Evolutionary conservation across 2,797 vertebrate genomes (phyloP), one percentile per base, ranked within the genome.

Genomic region (Sebastes diaconus): DNA sequence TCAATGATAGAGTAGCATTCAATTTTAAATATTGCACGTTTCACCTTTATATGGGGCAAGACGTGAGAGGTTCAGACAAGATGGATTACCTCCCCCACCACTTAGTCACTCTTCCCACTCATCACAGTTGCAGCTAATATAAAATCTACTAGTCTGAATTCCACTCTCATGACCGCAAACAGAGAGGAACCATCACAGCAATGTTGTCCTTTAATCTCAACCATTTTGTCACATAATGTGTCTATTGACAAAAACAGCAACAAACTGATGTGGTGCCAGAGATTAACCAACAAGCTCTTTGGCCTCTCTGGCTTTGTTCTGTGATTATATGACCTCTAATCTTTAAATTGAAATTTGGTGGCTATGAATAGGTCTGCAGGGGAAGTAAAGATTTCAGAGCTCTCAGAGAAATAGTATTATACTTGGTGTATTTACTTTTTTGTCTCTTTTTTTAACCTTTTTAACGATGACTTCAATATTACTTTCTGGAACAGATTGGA

Each of bases 241-340:
- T 55, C 30, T 60, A 3, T 1, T 77, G 61, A 76, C 10, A 72
- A 80, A 84, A 85, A 59, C 11, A 25, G n/a, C 42, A 73, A 58
- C n/a, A 67, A 52, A 36, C 20, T 54, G 39, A 39, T 22, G 13
- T 5, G 2, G 34, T 39, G 34, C 18, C 12, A 32, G 2, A 13
- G 79, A 84, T 86, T 80, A 86, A 75, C 54, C 18, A 36, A 27
- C 4, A 50, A 61, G 55, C 57, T 71, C 52, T 61, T 77, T 14
- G 55, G 11, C 27, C 34, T 54, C 67, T 39, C 13, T 27, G 42
- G 24, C 42, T 85, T 82, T 88, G 74, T 70, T 84, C 50, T 76
- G 18, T 39, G 77, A 86, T 74, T 79, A 83, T 4, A 69, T 76
- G 58, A 55, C 11, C 65, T 75, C 22, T 80, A 57, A 90, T 80